Evolutionary conservation across 2,888 invertebrate genomes (phyloP), one percentile per base, ranked within the genome.

Genomic region (Acleris laterana): DNA sequence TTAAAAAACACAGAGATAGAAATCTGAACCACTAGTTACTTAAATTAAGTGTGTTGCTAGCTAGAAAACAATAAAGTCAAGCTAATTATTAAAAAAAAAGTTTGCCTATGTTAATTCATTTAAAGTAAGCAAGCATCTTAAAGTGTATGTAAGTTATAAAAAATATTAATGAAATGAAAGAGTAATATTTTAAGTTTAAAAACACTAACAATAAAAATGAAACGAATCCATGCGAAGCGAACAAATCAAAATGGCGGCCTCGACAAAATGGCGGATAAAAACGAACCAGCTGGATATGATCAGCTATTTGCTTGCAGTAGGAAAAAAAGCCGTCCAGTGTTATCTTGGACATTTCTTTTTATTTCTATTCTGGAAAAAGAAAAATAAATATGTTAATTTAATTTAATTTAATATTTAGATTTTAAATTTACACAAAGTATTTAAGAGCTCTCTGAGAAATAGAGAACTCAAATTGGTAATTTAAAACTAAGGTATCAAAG

Each of bases 241-340:
- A 67, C 56, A 60, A 61, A 79, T 75, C 79, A 81, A 82, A 70
- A 84, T 81, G 80, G 77, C 78, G 70, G 68, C 44, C 32, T 32
- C 22, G 75, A 63, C 64, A 83, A 83, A 73, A 86, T 85, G 85
- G 84, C 81, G 78, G 76, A 80, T 77, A 77, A 81, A 82, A 85
- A 93, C 93, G 83, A 92, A 93, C 93, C 93, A 93, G 87, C 82
- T 93, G 93, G 82, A 93, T 91, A 83, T 93, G 93, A 69, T 93
- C 93, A 77, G 93, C 93, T 80, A 93, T 92, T 88, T 91, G 92
- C 89, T 93, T 93, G 93, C 93, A 93, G 92, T 93, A 93, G 77
- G 92, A 90, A 88, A 90, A 93, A 89, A 93, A 93, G 84, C 93
- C 90, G 87, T 93, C 93, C 89, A 93, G 80, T 75, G 88, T 90